These are phyloP conservation scores for Agrochola circellaris DNA, from an alignment of 2,888 invertebrate genomes.

Conservation along the genomic window DNA sequence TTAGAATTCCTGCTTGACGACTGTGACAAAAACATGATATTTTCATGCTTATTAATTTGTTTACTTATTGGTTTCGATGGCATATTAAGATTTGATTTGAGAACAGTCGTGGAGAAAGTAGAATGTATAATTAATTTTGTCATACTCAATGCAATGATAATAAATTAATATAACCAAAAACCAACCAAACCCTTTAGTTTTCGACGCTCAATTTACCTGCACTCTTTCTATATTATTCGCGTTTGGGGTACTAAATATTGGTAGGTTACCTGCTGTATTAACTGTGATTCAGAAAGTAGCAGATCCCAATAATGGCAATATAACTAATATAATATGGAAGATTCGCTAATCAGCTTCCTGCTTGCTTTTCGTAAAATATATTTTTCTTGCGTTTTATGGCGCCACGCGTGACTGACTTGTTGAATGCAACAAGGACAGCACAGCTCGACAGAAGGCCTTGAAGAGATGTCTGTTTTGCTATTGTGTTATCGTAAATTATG, in stretches of 20 bases:
- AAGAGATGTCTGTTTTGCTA: slow-evolving; percentile 74
- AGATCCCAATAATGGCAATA: slow-evolving; percentile 6
- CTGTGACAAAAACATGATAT: background rate
- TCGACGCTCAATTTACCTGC: background rate
- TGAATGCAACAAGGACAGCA: slow-evolving; percentile 77
- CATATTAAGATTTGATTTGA: slow-evolving; percentile 11
- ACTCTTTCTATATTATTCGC: background rate
- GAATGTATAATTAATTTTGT: slow-evolving; percentile 2
- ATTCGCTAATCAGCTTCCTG: slow-evolving; percentile 35
- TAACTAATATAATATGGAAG: background rate
- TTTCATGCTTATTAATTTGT: slow-evolving; percentile 12
- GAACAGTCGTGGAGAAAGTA: slow-evolving; percentile 30
- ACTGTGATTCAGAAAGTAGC: background rate
- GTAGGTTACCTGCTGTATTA: background rate
- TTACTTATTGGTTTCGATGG: background rate
- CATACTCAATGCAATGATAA: slow-evolving; percentile 4
- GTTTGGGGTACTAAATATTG: background rate
- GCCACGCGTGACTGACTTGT: slow-evolving; percentile 70
- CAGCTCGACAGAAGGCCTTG: slow-evolving; percentile 74
- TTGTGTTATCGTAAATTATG: slow-evolving; percentile 82
- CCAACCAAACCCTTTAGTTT: background rate
- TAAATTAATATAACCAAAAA: background rate
- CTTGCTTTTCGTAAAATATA: slow-evolving; percentile 54
- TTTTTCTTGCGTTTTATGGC: slow-evolving; percentile 59
- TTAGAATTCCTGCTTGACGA: slow-evolving; percentile 1